These are phyloP conservation scores for Stenodera caucasica DNA, from an alignment of 2,888 invertebrate species.

Conservation along the genomic window DNA sequence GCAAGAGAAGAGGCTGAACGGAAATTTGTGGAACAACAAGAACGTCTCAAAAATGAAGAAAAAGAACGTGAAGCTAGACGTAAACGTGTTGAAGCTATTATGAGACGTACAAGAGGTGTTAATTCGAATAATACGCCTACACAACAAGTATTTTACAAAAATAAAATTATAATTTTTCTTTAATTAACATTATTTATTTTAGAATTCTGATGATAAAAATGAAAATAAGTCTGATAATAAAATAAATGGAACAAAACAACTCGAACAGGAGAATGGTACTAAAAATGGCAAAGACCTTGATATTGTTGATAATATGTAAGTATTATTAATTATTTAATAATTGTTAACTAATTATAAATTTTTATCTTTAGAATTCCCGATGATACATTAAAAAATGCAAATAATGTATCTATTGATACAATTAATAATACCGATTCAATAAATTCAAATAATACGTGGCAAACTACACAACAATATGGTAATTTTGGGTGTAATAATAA, in stretches of 20 bases:
- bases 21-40: slow-evolving; percentile 79
- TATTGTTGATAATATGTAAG: slow-evolving; percentile 55
- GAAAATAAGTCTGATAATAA: slow-evolving; percentile 48
- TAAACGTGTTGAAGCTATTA: slow-evolving; percentile 90
- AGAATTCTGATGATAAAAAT: slow-evolving; percentile 48
- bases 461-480: slow-evolving; percentile 51
- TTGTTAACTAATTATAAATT: slow-evolving; percentile 9
- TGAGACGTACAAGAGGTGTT: slow-evolving; percentile 79
- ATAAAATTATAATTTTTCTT: not conserved
- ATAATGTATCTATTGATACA: slow-evolving; percentile 52
- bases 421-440: slow-evolving; percentile 53
- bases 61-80: slow-evolving; percentile 85
- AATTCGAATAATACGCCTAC: slow-evolving; percentile 40
- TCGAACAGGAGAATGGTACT: slow-evolving; percentile 41
- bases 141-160: slow-evolving; percentile 37
- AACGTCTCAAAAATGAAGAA: slow-evolving; percentile 82
- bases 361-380: slow-evolving; percentile 51
- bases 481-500: slow-evolving; percentile 48
- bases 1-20: slow-evolving; percentile 86
- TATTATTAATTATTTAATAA: slow-evolving; percentile 29
- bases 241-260: slow-evolving; percentile 51
- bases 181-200: slow-evolving; percentile 19
- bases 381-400: slow-evolving; percentile 54
- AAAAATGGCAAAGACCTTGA: slow-evolving; percentile 52
- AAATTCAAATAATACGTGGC: slow-evolving; percentile 56